phyloP scores from a whole-genome alignment of 2,888 invertebrate species.

The Brachyptera putata region DNA sequence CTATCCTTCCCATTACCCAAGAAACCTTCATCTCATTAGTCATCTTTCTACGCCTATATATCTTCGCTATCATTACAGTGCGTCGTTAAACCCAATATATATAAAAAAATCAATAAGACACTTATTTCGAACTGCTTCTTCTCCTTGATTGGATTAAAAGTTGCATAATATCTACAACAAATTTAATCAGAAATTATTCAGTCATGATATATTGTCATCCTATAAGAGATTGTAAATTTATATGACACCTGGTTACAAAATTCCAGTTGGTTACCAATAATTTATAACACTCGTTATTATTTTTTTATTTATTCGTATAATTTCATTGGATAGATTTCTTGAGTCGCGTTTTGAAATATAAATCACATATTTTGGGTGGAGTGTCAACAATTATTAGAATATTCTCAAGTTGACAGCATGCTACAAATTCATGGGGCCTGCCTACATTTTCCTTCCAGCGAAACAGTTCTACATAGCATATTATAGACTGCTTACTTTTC shows the following conservation, averaged over 20 bases:
- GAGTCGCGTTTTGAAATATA: not conserved
- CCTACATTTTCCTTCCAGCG: no score
- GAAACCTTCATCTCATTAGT: no score
- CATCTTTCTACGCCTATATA: no score
- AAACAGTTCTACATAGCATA: not conserved
- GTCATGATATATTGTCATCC: conserved; percentile 14
- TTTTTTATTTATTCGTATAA: conserved; percentile 17
- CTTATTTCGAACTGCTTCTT: no score
- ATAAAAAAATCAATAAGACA: no score
- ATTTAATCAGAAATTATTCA: conserved; percentile 1
- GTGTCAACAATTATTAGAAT: conserved; percentile 18
- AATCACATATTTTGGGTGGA: conserved; percentile 19
- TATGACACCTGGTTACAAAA: conserved; percentile 12
- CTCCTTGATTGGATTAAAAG: no score
- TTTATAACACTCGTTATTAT: conserved; percentile 8
- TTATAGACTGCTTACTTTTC: no score
- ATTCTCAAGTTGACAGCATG: conserved; percentile 2
- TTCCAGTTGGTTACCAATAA: conserved; percentile 10
- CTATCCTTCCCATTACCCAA: no score
- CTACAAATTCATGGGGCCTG: not conserved
- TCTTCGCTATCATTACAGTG: no score
- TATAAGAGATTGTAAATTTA: conserved; percentile 18
- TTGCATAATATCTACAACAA: no score
- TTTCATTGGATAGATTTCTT: conserved; percentile 21
- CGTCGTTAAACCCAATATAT: no score